A percentile compares a stretch with the other conserved stretches of the same genome.
phyloP scores from a whole-genome alignment of 2,888 invertebrate species.

The Zele albiditarsus region DNA sequence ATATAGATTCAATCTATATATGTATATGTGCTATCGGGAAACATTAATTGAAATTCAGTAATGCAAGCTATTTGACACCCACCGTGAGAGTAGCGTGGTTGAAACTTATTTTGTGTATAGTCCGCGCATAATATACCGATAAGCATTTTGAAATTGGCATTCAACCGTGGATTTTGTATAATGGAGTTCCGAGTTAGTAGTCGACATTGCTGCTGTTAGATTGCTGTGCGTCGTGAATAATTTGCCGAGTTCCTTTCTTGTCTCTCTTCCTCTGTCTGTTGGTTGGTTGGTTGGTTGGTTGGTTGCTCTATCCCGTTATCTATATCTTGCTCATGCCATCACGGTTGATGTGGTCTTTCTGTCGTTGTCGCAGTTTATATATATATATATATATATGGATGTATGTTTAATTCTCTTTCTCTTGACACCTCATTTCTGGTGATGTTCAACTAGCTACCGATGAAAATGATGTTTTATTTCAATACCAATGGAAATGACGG shows the following conservation, averaged over 20 bases:
- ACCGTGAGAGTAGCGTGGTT: slow-evolving; percentile 33
- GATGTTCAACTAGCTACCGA: too few species aligned
- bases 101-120: slow-evolving; percentile 61
- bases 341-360: slow-evolving; percentile 16
- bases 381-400: not conserved
- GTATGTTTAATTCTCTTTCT: too few species aligned
- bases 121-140: slow-evolving; percentile 61
- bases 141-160: slow-evolving; percentile 66
- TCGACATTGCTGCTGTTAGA: slow-evolving; percentile 42
- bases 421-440: too few species aligned
- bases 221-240: slow-evolving; percentile 62
- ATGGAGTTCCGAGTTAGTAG: slow-evolving; percentile 70
- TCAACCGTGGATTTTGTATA: slow-evolving; percentile 67
- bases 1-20: not conserved
- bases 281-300: too few species aligned
- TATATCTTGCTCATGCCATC: slow-evolving; percentile 27
- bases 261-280: slow-evolving; percentile 24
- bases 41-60: slow-evolving; percentile 58
- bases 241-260: slow-evolving; percentile 49
- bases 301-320: slow-evolving; percentile 24
- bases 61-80: slow-evolving; percentile 58
- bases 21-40: slow-evolving; percentile 39
- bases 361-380: not conserved
- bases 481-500: too few species aligned
- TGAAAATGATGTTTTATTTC: too few species aligned